These are phyloP conservation scores for Dorcus parallelipipedus DNA, from an alignment of 2,888 invertebrate species.

Conservation along the genomic window DNA sequence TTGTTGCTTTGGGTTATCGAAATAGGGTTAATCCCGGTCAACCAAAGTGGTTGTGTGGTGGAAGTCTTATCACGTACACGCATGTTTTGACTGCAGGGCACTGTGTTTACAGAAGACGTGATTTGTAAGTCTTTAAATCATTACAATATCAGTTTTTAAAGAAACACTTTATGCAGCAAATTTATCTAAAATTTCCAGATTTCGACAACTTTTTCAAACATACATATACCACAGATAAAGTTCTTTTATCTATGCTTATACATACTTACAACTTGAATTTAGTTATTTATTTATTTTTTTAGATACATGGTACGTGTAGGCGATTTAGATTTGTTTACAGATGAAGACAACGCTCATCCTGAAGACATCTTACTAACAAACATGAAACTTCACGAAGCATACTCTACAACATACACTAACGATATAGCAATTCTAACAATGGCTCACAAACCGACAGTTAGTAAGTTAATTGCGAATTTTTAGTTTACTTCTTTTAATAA, in stretches of 20 bases:
- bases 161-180: too few species aligned
- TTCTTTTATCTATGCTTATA: too few species aligned
- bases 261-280: neutral
- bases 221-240: too few species aligned
- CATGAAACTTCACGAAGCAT: conserved; percentile 65
- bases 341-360: conserved; percentile 60
- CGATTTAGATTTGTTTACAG: conserved; percentile 67
- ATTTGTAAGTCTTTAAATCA: conserved; percentile 54
- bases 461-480: conserved; percentile 19
- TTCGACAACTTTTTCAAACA: too few species aligned
- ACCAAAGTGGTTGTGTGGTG: conserved; percentile 60
- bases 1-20: conserved; percentile 69
- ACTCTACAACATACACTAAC: conserved; percentile 62
- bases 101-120: conserved; percentile 61
- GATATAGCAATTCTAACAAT: conserved; percentile 78
- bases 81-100: conserved; percentile 80
- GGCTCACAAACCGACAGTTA: conserved; percentile 49
- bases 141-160: too few species aligned
- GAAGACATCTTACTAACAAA: conserved; percentile 61
- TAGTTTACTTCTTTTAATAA: too few species aligned
- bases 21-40: conserved; percentile 45
- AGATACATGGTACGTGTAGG: conserved; percentile 72
- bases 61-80: conserved; percentile 61
- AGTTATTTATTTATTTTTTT: conserved; percentile 28
- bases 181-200: too few species aligned